Evolutionary conservation across 2,113 vertebrate genomes (phyloP).

Genomic region (Dasyornis broadbenti): DNA sequence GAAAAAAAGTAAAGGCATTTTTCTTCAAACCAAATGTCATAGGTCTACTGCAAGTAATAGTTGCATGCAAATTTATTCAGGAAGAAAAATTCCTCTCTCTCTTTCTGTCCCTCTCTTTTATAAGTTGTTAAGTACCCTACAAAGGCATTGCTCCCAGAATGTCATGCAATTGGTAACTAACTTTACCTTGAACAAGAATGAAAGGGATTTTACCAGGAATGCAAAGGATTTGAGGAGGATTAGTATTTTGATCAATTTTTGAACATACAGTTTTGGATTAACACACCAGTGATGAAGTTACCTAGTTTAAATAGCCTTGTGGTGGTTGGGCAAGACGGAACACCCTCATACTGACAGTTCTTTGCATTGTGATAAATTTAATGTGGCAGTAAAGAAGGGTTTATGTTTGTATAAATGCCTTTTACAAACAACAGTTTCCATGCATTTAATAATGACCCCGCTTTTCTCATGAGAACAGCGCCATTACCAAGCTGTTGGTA

Average conservation of each 20-base stretch:
- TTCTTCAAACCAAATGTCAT: not conserved
- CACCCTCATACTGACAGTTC: conserved; percentile 35
- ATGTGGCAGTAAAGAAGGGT: conserved; percentile 56
- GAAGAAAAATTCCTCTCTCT: not conserved
- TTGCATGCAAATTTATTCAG: not conserved
- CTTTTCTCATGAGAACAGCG: conserved; percentile 59
- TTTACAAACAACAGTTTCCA: conserved; percentile 72
- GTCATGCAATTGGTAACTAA: not conserved
- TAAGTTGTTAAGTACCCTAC: not conserved
- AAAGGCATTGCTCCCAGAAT: not conserved
- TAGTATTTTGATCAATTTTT: not conserved
- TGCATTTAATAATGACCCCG: conserved; percentile 73
- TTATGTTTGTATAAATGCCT: conserved; percentile 35
- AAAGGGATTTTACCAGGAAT: not conserved
- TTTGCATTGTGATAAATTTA: conserved; percentile 73
- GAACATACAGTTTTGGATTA: not conserved
- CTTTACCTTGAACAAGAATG: not conserved
- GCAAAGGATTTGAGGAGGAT: not conserved
- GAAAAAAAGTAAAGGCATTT: not conserved
- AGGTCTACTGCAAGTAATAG: not conserved
- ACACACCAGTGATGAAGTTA: not conserved
- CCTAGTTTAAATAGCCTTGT: not conserved
- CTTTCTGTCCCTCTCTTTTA: not conserved
- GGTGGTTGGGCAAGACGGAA: not conserved
- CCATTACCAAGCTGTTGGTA: conserved; percentile 70